Base-by-base conservation (phyloP, 2,888 invertebrate genomes). In the Melipona bicolor region DNA sequence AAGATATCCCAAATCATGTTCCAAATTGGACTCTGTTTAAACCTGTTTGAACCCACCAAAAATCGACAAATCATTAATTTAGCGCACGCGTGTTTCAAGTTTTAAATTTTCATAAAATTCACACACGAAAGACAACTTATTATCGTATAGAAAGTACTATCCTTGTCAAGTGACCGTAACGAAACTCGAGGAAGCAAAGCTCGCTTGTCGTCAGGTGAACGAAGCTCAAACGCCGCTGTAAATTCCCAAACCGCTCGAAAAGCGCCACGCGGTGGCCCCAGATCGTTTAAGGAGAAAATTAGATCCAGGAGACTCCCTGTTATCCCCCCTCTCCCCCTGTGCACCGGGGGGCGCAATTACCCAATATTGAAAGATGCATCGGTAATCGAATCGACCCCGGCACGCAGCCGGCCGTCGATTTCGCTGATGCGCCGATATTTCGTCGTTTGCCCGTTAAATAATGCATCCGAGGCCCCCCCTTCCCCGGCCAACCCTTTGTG, bases 241-340 rank as follows among this genome's bases (percentile, higher is more conserved):
- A 19, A 27, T 61, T 17, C 19, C 9, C 6, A 9, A 19, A 61
- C 9, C 0, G 9, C 9, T 17, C 19, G 24, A 61, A 24, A 19
- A 11, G 17, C 19, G 56, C n/a, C 4, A 1, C 61, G 24, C 17
- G 9, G 9, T 9, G 17, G n/a, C 9, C 64, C 19, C 27, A 54
- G 64, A 81, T 74, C 85, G 72, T 75, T 85, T 81, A 77, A 75
- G 74, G 71, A 72, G 85, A 77, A 81, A 73, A 73, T 85, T 69
- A 81, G 81, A 85, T 77, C 75, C 77, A 56, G 54, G 71, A 19
- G 43, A 73, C 50, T 62, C 27, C 27, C 27, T 27, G 74, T 67
- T 71, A 74, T 77, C 27, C 83, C 36, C 36, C 9, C 36, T 9
- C 9, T 4, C 1, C 32, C 32, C 0, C 43, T 27, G 13, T 24